Base-by-base conservation (phyloP, 2,113 vertebrate genomes). In the Ceyx margarethae region DNA sequence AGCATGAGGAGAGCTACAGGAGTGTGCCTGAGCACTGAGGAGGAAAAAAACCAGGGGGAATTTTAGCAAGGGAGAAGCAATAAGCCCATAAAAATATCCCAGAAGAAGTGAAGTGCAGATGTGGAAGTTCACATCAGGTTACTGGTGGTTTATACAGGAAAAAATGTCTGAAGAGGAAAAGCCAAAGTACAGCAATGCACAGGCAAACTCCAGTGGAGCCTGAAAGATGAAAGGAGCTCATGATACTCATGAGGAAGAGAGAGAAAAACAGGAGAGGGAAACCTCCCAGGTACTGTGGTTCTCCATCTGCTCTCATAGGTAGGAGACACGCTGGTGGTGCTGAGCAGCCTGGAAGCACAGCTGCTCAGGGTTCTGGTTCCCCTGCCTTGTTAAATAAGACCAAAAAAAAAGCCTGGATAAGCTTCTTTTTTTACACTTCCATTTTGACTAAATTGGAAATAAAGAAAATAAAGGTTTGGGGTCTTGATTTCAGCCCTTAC, bases 281-380 rank as follows among this genome's bases (percentile, higher is more conserved):
- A 2, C 40, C 67, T 93, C 86, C 17, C 79, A 85, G 80, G 89
- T 82, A 61, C 48, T 12, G 4, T 26, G 54, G 42, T 61, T 57
- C 35, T 82, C 89, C 73, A 85, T 93, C 89, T 91, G 89, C 86
- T 93, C 42, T n/a, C 58, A 3, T 1, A 51, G 83, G 91, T n/a
- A 75, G 62, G 61, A 76, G 58, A 42, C 42, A 22, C 0, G 0
- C 29, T 1, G 5, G 51, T 43, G 69, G 71, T 54, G 46, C 69
- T 0, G 61, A 87, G 75, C 80, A 85, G 83, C 82, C 80, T 91
- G 86, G 54, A 87, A 90, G 62, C 72, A 72, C 91, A 93, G 75
- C 89, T 81, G 86, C 89, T 87, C 66, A 33, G 40, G 54, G 35
- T 14, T 43, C 23, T 66, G 73, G 17, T 73, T 67, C 90, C 48